Percentiles rank a stretch among this genome's conserved stretches.
phyloP scores from a whole-genome alignment of 2,113 vertebrate species.

The Pleuronectes platessa region DNA sequence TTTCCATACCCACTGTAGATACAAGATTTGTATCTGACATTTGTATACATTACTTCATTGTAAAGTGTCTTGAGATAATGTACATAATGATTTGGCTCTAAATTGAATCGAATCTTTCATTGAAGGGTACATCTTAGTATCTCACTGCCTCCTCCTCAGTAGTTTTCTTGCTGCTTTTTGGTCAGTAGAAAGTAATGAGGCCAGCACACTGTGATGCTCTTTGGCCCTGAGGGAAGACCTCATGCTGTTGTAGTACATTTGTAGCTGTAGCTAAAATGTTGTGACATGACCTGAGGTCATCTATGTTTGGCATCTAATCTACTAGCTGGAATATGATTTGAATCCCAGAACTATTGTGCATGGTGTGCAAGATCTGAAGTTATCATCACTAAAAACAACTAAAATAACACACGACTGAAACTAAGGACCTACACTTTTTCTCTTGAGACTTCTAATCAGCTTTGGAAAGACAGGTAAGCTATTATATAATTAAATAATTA shows the following conservation, averaged over 20 bases:
- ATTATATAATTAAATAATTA: neutral
- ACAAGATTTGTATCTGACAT: neutral
- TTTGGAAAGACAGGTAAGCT: neutral
- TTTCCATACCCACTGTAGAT: no score
- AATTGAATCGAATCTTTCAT: neutral
- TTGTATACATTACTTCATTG: neutral
- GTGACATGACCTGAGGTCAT: slow-evolving; percentile 32
- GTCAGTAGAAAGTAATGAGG: slow-evolving; percentile 24
- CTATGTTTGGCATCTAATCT: slow-evolving; percentile 1
- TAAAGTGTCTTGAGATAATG: no score
- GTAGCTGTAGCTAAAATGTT: slow-evolving; percentile 21
- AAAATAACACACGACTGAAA: neutral
- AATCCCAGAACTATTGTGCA: neutral
- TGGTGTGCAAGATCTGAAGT: neutral
- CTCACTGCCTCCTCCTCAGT: neutral
- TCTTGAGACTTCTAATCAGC: no score
- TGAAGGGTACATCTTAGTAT: neutral
- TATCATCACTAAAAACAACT: neutral
- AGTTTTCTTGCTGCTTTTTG: neutral
- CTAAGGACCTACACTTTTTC: no score
- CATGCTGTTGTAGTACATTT: slow-evolving; percentile 14
- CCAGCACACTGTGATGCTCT: slow-evolving; percentile 22
- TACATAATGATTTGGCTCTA: no score
- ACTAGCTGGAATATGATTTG: neutral
- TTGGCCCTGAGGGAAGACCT: slow-evolving; percentile 25